These are phyloP conservation scores for Callosobruchus maculatus DNA, from an alignment of 2,888 invertebrate species.

Conservation along the genomic window DNA sequence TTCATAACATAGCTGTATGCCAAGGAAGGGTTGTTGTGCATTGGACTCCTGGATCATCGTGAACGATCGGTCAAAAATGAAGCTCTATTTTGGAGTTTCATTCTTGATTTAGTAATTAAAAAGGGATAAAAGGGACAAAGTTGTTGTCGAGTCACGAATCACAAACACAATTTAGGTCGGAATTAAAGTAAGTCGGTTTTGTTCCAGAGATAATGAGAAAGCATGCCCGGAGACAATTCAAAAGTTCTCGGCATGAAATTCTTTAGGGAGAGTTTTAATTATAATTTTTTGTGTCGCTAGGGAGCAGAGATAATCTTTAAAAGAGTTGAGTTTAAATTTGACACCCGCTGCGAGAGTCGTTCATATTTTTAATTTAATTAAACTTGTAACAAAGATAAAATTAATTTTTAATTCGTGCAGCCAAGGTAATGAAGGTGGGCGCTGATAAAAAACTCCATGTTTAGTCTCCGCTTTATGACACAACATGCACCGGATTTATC, in stretches of 20 bases:
- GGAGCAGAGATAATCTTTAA: conserved; percentile 24
- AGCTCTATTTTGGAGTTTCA: background rate
- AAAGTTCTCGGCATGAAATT: conserved; percentile 6
- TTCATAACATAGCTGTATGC: too few relatives aligned
- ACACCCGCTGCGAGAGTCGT: conserved; percentile 41
- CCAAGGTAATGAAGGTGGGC: conserved; percentile 38
- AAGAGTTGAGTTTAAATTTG: conserved; percentile 35
- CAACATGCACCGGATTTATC: conserved; percentile 5
- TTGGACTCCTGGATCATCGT: too few relatives aligned
- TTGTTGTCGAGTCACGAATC: background rate
- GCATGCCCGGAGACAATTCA: background rate
- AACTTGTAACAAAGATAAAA: conserved; percentile 49
- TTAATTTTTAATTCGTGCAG: conserved; percentile 50
- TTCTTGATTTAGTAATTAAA: background rate
- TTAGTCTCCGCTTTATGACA: conserved; percentile 21
- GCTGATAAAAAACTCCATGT: conserved; percentile 37
- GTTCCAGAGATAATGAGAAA: background rate
- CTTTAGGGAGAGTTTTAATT: conserved; percentile 19
- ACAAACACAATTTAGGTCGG: background rate
- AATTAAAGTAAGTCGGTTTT: background rate
- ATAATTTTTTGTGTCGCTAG: conserved; percentile 24
- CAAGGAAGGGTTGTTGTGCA: too few relatives aligned
- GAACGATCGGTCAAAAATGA: too few relatives aligned
- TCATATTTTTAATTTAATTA: conserved; percentile 48
- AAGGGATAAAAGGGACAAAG: background rate